Evolutionary conservation across 2,888 invertebrate species (phyloP).

Genomic region (Malthinus seriepunctatus): DNA sequence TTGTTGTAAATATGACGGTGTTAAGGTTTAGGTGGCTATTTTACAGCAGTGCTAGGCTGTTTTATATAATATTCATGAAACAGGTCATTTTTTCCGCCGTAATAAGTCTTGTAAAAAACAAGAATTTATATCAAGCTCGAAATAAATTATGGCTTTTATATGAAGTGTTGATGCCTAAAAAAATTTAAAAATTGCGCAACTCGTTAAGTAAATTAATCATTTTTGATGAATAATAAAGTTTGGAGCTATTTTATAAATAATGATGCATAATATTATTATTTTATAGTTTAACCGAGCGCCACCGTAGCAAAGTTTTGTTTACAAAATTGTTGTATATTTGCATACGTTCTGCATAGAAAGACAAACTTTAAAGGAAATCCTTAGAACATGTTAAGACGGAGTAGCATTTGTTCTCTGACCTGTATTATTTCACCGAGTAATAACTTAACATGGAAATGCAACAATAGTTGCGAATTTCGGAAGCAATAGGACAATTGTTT

Average conservation of each 20-base stretch:
- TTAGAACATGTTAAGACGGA: conserved; percentile 12
- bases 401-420: conserved; percentile 9
- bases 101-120: background rate
- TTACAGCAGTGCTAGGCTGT: background rate
- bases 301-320: background rate
- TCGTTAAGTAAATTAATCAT: too few species aligned
- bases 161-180: background rate
- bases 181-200: too few species aligned
- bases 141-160: background rate
- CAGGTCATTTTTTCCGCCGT: conserved; percentile 1
- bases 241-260: too few species aligned
- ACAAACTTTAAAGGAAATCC: background rate
- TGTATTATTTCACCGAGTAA: conserved; percentile 3
- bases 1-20: too few species aligned
- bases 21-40: conserved; percentile 1
- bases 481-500: conserved; percentile 44
- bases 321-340: conserved; percentile 10
- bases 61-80: conserved; percentile 5
- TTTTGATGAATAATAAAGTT: too few species aligned
- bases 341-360: conserved; percentile 6
- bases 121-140: background rate
- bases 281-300: background rate
- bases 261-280: too few species aligned
- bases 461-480: conserved; percentile 31
- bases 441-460: conserved; percentile 9